Evolutionary conservation across 2,888 invertebrate species (phyloP).

Genomic region (Eupelmus urozonus): DNA sequence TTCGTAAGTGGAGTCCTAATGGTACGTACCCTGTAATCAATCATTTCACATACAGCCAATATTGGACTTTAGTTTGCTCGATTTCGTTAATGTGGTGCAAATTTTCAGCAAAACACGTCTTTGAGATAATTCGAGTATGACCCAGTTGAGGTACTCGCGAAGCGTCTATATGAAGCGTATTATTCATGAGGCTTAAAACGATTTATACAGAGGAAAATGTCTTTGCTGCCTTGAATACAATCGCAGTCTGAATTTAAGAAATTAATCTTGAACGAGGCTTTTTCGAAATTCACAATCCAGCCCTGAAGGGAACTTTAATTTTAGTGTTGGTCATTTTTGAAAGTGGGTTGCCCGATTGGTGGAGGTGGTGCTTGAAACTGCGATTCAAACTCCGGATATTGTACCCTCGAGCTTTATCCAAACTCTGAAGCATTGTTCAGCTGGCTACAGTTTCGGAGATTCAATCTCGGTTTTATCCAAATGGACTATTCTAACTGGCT

Average conservation of each 20-base stretch:
- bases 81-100: not conserved
- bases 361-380: constrained; percentile 32
- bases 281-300: too few relatives aligned
- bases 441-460: not conserved
- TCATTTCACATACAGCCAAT: constrained; percentile 4
- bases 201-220: too few relatives aligned
- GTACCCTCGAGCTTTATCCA: constrained; percentile 32
- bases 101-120: not conserved
- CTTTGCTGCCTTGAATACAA: too few relatives aligned
- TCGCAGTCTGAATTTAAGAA: too few relatives aligned
- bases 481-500: constrained; percentile 7
- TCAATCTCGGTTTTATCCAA: constrained; percentile 4
- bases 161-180: not conserved
- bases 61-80: not conserved
- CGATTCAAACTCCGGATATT: constrained; percentile 25
- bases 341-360: constrained; percentile 18
- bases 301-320: not conserved
- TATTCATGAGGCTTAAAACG: too few relatives aligned
- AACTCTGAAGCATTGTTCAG: constrained; percentile 14
- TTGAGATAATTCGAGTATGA: not conserved
- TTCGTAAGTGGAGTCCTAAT: not conserved
- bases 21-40: not conserved
- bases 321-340: constrained; percentile 8
- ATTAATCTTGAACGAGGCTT: too few relatives aligned
- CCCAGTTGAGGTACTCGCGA: not conserved